A percentile compares a stretch with the other conserved stretches of the same genome.
Conservation (phyloP, 2,797 vertebrate species). For the Stomatorhinus walkeri region DNA sequence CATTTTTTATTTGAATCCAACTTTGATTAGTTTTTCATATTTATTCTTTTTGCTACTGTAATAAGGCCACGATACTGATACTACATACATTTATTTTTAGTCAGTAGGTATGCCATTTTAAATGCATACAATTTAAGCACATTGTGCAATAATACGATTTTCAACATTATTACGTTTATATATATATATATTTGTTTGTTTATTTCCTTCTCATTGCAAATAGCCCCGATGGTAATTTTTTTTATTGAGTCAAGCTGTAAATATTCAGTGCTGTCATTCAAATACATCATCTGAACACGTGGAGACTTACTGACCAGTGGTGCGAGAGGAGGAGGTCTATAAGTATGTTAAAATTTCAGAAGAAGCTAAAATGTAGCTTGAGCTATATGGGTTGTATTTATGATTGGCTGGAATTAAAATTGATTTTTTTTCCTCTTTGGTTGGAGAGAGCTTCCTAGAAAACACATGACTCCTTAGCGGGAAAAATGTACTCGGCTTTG, state of each 20-base stretch:
- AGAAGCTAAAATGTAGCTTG: slow-evolving; percentile 38
- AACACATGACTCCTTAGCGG: slow-evolving; percentile 34
- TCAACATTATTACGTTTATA: not conserved
- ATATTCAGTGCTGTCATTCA: not conserved
- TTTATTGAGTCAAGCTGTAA: not conserved
- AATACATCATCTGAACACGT: not conserved
- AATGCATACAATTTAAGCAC: not conserved
- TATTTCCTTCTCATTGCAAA: not conserved
- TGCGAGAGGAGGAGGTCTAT: slow-evolving; percentile 36
- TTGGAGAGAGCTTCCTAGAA: slow-evolving; percentile 32
- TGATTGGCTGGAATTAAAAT: slow-evolving; percentile 57
- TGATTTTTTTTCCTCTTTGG: slow-evolving; percentile 45
- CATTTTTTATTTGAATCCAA: not conserved
- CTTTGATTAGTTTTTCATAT: not conserved
- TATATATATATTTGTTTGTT: not conserved
- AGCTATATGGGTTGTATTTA: slow-evolving; percentile 49
- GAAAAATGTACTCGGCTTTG: not conserved
- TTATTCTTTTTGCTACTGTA: not conserved
- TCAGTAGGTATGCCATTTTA: not conserved
- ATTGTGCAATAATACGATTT: not conserved
- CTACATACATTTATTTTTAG: not conserved
- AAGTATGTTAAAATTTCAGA: slow-evolving; percentile 14
- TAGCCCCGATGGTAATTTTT: no score
- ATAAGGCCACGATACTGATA: not conserved
- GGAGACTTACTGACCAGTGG: not conserved